A percentile compares a stretch with the other conserved stretches of the same genome.
Evolutionary conservation across 2,113 vertebrate genomes (phyloP).

Genomic region (Ptyas mucosa): DNA sequence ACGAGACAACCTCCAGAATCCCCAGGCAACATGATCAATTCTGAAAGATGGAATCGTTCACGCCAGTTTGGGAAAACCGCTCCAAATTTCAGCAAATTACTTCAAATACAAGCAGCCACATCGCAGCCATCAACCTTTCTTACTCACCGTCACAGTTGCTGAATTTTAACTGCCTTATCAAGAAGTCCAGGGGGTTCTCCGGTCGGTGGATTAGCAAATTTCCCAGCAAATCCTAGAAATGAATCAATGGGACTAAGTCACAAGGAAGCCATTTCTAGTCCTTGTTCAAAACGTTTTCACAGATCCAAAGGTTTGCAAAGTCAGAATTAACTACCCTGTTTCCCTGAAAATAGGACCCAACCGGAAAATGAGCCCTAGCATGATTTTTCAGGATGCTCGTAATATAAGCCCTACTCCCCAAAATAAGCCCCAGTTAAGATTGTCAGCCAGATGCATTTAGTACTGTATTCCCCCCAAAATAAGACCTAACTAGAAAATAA

Average conservation of each 20-base stretch:
- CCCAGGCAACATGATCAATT: neutral
- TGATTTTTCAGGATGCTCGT: too few species aligned
- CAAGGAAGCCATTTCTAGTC: neutral
- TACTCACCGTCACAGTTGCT: constrained; percentile 73
- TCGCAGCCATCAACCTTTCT: rapidly evolving
- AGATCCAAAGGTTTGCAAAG: neutral
- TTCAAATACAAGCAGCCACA: neutral
- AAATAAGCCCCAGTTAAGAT: too few species aligned
- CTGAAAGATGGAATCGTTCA: neutral
- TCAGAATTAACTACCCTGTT: neutral
- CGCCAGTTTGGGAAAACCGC: neutral
- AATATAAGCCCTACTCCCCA: too few species aligned
- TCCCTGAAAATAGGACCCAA: too few species aligned
- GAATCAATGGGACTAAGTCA: constrained; percentile 15
- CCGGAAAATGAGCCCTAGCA: too few species aligned
- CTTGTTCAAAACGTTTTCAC: neutral
- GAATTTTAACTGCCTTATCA: constrained; percentile 77
- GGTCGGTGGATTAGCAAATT: constrained; percentile 82
- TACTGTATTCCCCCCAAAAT: too few species aligned
- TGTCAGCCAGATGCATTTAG: too few species aligned
- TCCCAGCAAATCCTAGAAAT: constrained; percentile 78
- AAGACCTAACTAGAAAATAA: too few species aligned
- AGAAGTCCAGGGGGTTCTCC: constrained; percentile 77
- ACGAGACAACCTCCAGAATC: neutral
- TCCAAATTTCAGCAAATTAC: constrained; percentile 22